These are phyloP conservation scores for Corythaixoides concolor DNA, from an alignment of 2,113 vertebrate species.

Conservation along the genomic window DNA sequence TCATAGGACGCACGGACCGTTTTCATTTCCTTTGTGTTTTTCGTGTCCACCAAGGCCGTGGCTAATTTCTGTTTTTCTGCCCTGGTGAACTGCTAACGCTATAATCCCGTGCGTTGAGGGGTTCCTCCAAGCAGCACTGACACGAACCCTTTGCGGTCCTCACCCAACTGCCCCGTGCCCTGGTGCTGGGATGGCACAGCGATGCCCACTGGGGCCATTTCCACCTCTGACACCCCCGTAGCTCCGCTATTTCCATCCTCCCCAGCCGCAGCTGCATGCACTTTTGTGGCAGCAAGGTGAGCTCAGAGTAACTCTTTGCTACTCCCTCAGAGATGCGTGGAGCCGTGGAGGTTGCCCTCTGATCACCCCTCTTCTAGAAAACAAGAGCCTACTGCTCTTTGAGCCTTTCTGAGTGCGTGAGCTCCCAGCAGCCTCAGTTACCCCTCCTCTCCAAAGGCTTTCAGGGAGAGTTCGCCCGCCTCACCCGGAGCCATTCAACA, in stretches of 20 bases:
- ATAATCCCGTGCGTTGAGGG: fast-evolving
- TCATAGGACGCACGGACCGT: not conserved
- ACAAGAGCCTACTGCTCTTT: constrained; percentile 1
- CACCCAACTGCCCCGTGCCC: fast-evolving
- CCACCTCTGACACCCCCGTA: fast-evolving
- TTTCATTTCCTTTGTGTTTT: not conserved
- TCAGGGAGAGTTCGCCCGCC: not conserved
- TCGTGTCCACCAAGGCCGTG: fast-evolving
- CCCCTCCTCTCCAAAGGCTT: not conserved
- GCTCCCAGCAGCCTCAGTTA: not conserved
- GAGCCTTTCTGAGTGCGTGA: not conserved
- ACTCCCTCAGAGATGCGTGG: not conserved
- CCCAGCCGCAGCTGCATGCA: fast-evolving
- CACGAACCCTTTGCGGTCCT: not conserved
- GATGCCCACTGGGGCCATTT: not conserved
- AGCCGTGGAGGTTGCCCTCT: not conserved
- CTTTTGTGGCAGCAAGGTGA: not conserved
- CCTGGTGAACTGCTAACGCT: fast-evolving
- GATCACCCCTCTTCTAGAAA: not conserved
- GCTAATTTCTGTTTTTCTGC: not conserved
- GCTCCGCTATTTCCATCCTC: not conserved
- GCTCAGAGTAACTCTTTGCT: not conserved
- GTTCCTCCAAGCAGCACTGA: fast-evolving
- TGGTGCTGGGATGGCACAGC: not conserved
- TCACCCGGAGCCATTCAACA: not conserved